phyloP scores from a whole-genome alignment of 1,140 invertebrate genomes.

The Eumeta japonica region DNA sequence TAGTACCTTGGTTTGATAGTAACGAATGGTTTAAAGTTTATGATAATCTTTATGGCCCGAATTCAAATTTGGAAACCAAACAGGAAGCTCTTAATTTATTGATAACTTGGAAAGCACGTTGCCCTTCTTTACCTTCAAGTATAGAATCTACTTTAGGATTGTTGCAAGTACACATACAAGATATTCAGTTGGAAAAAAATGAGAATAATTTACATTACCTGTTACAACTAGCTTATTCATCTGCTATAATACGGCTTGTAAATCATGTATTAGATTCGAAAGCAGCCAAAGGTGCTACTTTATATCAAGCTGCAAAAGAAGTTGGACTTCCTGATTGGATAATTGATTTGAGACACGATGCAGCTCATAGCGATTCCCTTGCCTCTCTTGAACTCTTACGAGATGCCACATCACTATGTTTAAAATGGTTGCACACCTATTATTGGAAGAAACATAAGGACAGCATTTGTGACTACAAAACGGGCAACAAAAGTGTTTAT shows the following conservation, averaged over 20 bases:
- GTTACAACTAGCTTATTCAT: slow-evolving; percentile 60
- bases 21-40: slow-evolving; percentile 62
- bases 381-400: slow-evolving; percentile 59
- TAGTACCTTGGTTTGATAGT: slow-evolving; percentile 47
- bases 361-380: slow-evolving; percentile 62
- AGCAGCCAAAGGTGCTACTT: slow-evolving; percentile 51
- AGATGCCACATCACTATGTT: slow-evolving; percentile 55
- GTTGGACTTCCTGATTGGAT: slow-evolving; percentile 66
- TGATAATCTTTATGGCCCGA: slow-evolving; percentile 58
- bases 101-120: slow-evolving; percentile 64
- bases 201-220: slow-evolving; percentile 46
- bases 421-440: slow-evolving; percentile 63
- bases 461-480: slow-evolving; percentile 27
- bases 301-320: slow-evolving; percentile 60
- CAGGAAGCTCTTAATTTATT: slow-evolving; percentile 53
- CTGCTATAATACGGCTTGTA: slow-evolving; percentile 63
- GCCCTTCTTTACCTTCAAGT: slow-evolving; percentile 64
- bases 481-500: slow-evolving; percentile 14
- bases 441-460: slow-evolving; percentile 46
- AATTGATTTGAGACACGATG: slow-evolving; percentile 65
- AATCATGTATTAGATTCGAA: slow-evolving; percentile 62
- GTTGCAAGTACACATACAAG: slow-evolving; percentile 59
- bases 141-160: slow-evolving; percentile 66
- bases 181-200: slow-evolving; percentile 18
- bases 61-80: slow-evolving; percentile 36